Conservation (phyloP, 2,113 vertebrate genomes). For the Thunnus maccoyii region DNA sequence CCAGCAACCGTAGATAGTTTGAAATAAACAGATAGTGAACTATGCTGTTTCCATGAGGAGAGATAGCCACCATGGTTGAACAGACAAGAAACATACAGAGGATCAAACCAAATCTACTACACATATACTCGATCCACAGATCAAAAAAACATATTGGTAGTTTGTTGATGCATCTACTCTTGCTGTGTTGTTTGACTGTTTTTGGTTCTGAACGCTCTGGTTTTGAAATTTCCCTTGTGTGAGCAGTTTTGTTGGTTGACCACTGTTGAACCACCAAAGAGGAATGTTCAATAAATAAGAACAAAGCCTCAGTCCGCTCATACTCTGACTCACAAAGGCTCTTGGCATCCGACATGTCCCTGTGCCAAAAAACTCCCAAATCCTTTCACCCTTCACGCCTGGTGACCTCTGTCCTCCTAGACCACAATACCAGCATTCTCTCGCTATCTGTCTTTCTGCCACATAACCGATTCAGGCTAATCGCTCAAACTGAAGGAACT, state of each 20-base stretch:
- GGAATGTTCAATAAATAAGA: constrained; percentile 10
- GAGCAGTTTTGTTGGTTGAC: background rate
- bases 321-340: constrained; percentile 13
- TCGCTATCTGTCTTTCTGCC: constrained; percentile 54
- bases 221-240: background rate
- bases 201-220: background rate
- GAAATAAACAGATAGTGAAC: background rate
- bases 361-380: constrained; percentile 34
- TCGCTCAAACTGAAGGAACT: constrained; percentile 52
- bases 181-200: background rate
- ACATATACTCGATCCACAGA: too few relatives aligned
- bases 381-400: constrained; percentile 23
- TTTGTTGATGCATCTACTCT: background rate
- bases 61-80: too few relatives aligned
- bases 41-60: too few relatives aligned
- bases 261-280: background rate
- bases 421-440: constrained; percentile 66
- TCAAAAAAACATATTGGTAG: background rate
- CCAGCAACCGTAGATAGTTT: background rate
- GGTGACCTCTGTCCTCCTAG: constrained; percentile 20
- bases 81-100: too few relatives aligned
- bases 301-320: constrained; percentile 28
- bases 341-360: constrained; percentile 25
- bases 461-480: constrained; percentile 53
- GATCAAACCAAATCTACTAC: too few relatives aligned